Evolutionary conservation across 2,888 invertebrate genomes (phyloP), one percentile per base, ranked within the genome.

Genomic region (Leptinotarsa rubiginosa): DNA sequence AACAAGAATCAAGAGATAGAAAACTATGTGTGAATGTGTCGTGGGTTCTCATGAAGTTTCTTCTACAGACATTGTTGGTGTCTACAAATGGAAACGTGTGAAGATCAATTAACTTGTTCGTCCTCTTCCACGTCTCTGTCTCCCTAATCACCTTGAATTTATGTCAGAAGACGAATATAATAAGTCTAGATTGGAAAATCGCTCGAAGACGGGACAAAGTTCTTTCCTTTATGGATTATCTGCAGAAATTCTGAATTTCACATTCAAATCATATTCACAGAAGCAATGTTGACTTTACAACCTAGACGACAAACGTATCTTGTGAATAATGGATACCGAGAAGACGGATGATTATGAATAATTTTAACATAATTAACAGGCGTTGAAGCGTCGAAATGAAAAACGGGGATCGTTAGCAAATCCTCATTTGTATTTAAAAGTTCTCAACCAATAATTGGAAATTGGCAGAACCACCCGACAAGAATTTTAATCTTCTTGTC

Each of bases 401-500:
- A 62, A 72, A 59, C 50, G 72, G 49, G 66, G 72, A 72, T 72
- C 56, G 56, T 56, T 67, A 59, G 59, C 41, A 67, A 59, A 66
- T 68, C 56, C 67, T 59, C 50, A 18, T 54, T 54, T 47, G 69
- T 75, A 72, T 75, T 75, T 70, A 72, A 72, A 75, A 72, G 59
- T 75, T 75, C 72, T 12, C 49, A 66, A 75, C 75, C 69, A 54
- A 72, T 75, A 66, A 75, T 75, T 66, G 75, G 59, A 69, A 75
- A 75, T 74, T 75, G 72, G 59, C 56, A 59, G 70, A 72, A 59
- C 72, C 22, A 59, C 31, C 66, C 59, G 75, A 72, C 25, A 41
- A 65, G 75, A 75, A 75, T 75, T 75, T 75, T 75, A 75, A 75
- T 75, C 72, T 72, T 62, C 65, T 65, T 70, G 75, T 75, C 75